These are phyloP conservation scores for Paralinhomoeus sp. DNA, from an alignment of 2,888 invertebrate genomes.

Conservation along the genomic window DNA sequence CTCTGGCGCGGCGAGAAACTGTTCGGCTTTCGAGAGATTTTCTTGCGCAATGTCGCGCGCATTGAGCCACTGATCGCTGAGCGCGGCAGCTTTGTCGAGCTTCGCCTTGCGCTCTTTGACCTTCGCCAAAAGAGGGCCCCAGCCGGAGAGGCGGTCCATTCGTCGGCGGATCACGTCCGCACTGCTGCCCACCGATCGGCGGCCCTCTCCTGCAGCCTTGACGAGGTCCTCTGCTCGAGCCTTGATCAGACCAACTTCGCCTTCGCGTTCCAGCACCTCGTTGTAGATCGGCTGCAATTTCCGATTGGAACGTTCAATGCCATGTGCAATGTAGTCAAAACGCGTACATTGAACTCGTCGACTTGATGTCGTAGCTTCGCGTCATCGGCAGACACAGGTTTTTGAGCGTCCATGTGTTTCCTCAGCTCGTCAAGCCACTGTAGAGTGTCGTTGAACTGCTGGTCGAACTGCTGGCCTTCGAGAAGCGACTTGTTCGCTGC, in stretches of 20 bases:
- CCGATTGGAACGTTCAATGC: too few species aligned
- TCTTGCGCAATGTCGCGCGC: slow-evolving; percentile 7
- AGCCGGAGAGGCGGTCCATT: slow-evolving; percentile 26
- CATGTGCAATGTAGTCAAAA: too few species aligned
- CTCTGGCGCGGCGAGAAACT: slow-evolving; percentile 3
- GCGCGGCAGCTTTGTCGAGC: slow-evolving; percentile 6
- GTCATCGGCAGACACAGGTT: slow-evolving; percentile 55
- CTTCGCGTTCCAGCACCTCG: slow-evolving; percentile 67
- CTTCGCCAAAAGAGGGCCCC: slow-evolving; percentile 71
- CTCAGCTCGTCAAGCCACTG: slow-evolving; percentile 57
- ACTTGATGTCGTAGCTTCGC: slow-evolving; percentile 61
- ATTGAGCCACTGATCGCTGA: background rate
- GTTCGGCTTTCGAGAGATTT: slow-evolving; percentile 8
- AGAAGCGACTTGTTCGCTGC: slow-evolving; percentile 59
- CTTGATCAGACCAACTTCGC: slow-evolving; percentile 74
- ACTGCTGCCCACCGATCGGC: too few species aligned
- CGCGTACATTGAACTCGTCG: slow-evolving; percentile 49
- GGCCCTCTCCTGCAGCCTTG: too few species aligned
- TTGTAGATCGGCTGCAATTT: slow-evolving; percentile 52
- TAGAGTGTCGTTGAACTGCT: slow-evolving; percentile 60
- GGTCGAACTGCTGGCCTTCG: slow-evolving; percentile 70
- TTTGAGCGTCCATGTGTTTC: slow-evolving; percentile 12
- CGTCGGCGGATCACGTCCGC: too few species aligned
- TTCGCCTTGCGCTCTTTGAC: slow-evolving; percentile 41
- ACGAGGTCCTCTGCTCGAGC: slow-evolving; percentile 31